A percentile compares a stretch with the other conserved stretches of the same genome.
These are phyloP conservation scores for Cygnus buccinator DNA, from an alignment of 2,113 vertebrate genomes.

Conservation along the genomic window DNA sequence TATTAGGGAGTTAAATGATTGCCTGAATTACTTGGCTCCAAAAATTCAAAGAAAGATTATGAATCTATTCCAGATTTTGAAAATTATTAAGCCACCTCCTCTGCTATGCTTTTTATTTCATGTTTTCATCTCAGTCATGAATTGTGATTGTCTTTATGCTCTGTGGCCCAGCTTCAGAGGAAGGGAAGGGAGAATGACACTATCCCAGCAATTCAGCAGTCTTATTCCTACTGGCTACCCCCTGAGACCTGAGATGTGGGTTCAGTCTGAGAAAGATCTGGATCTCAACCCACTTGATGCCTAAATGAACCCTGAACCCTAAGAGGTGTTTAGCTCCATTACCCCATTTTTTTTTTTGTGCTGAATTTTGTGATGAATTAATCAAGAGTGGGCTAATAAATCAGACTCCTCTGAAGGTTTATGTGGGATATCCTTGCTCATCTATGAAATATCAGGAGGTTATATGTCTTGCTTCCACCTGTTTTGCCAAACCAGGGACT, in stretches of 20 bases:
- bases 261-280: neutral
- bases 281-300: neutral
- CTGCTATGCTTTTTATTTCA: neutral
- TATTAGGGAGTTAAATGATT: neutral
- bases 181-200: neutral
- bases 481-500: neutral
- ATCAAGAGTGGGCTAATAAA: neutral
- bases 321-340: neutral
- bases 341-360: neutral
- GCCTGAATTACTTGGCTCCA: neutral
- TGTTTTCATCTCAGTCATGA: neutral
- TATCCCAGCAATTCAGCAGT: neutral
- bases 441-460: neutral
- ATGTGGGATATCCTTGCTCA: neutral
- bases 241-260: accelerated
- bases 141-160: neutral
- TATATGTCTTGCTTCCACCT: neutral
- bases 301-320: neutral
- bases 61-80: neutral
- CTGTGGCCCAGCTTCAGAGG: neutral
- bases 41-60: neutral
- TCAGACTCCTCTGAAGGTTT: neutral
- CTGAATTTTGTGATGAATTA: neutral
- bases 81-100: neutral
- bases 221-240: neutral